Evolutionary conservation across 2,888 invertebrate genomes (phyloP).

Genomic region (Zhengitettix transpicula): DNA sequence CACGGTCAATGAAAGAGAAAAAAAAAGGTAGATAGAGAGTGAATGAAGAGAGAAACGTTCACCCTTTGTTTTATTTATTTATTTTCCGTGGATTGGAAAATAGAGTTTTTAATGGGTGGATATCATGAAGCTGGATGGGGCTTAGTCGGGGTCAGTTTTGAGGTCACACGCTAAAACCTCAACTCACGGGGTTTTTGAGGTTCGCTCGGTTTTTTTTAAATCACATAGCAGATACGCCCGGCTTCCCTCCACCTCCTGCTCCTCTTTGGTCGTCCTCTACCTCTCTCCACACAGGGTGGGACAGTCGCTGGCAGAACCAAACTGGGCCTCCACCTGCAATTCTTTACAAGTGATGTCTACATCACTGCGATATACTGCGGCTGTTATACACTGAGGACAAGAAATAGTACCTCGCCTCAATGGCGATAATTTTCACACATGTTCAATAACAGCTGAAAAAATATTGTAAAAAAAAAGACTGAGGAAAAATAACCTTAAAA

Average conservation of each 20-base stretch:
- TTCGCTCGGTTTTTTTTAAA: constrained; percentile 20
- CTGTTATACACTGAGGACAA: no score
- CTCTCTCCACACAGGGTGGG: background rate
- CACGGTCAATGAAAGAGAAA: no score
- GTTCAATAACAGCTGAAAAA: no score
- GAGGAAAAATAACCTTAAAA: no score
- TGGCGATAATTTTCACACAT: no score
- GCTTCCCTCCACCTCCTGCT: constrained; percentile 3
- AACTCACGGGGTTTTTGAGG: constrained; percentile 15
- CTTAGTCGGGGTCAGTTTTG: constrained; percentile 12
- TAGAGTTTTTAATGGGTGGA: constrained; percentile 7
- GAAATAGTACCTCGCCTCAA: no score
- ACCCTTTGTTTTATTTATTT: background rate
- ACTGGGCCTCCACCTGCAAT: no score
- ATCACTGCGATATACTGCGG: no score
- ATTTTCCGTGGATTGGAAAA: constrained; percentile 6
- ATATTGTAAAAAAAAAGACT: no score
- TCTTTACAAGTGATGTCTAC: no score
- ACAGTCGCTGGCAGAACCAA: background rate
- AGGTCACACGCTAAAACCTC: constrained; percentile 16
- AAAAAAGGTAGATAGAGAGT: no score
- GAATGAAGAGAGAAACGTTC: no score
- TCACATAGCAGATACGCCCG: background rate
- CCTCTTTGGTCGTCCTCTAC: background rate
- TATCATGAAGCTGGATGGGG: constrained; percentile 9